Base-by-base conservation (phyloP, 2,888 invertebrate genomes). In the Xestia xanthographa region DNA sequence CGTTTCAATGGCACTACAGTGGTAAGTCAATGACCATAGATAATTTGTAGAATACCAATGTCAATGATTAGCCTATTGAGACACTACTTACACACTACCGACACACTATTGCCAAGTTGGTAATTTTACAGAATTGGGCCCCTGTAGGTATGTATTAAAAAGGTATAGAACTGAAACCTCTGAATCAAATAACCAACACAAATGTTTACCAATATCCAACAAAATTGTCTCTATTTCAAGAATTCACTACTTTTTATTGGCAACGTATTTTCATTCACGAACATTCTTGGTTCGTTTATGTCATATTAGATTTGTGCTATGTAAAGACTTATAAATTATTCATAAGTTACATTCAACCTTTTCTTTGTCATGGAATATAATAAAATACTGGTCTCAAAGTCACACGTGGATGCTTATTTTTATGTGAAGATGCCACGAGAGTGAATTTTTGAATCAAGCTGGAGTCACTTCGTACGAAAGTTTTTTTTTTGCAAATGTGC, bases 261-360 rank as follows among this genome's bases (percentile, higher is more conserved):
- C n/a, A 29, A 72, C n/a, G 53, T 79, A 72, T 76, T 82, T 77
- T 88, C 87, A 90, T 91, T 91, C 89, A 84, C 75, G 79, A 88
- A 76, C 89, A 90, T 92, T 92, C 87, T 90, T 92, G 92, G 92
- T 94, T 94, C 94, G 93, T 94, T 94, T 93, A 90, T 87, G 87
- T 88, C 88, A 87, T 91, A 91, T 90, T 88, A 89, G 91, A 91
- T 92, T 93, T 91, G 78, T 75, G 88, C 88, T 90, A 90, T 90
- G 90, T 90, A 90, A 91, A 90, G 88, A 87, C 86, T 86, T 89
- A 93, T 95, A 92, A 92, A 94, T 94, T 89, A 95, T 94, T 94
- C 93, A 94, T 86, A 82, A 83, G 86, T 85, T 87, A 88, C 86
- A 88, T 90, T 91, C 90, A 91, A 92, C 91, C 91, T 93, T 92